phyloP scores from a whole-genome alignment of 37 sponge, comb jelly and placozoan species.

The Spongilla lacustris region DNA sequence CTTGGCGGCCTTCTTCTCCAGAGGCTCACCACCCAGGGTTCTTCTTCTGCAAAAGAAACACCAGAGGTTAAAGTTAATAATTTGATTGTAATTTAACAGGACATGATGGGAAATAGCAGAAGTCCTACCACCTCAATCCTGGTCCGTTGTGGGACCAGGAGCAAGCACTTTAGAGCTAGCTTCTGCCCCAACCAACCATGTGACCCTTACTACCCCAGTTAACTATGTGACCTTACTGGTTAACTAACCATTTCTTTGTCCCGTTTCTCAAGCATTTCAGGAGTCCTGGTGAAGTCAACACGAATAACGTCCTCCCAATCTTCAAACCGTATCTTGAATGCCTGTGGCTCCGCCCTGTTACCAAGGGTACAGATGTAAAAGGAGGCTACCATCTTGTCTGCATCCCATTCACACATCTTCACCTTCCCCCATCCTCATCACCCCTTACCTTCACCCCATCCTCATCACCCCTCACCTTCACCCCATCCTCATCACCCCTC shows the following conservation, averaged over 20 bases:
- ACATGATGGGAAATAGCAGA: no score
- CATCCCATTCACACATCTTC: no score
- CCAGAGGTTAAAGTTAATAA: neutral
- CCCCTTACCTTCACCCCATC: no score
- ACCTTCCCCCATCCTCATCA: no score
- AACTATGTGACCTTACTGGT: conserved; percentile 20
- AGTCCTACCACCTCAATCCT: no score
- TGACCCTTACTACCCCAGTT: no score
- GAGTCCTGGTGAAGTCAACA: conserved; percentile 81
- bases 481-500: no score
- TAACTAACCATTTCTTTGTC: conserved; percentile 12
- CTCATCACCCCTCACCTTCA: no score
- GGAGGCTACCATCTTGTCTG: neutral
- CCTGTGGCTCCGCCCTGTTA: conserved; percentile 68
- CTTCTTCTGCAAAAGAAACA: conserved; percentile 4
- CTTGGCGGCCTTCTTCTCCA: conserved; percentile 68
- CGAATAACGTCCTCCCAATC: conserved; percentile 89
- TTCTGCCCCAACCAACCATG: no score
- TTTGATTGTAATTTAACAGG: no score
- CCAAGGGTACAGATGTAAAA: neutral
- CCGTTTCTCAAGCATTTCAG: conserved; percentile 50
- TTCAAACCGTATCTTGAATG: conserved; percentile 72
- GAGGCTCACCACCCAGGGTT: conserved; percentile 25
- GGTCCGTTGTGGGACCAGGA: no score
- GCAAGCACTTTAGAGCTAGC: no score